A percentile compares a stretch with the other conserved stretches of the same genome.
These are phyloP conservation scores for Zapornia atra DNA, from an alignment of 2,113 vertebrate species.

Conservation along the genomic window DNA sequence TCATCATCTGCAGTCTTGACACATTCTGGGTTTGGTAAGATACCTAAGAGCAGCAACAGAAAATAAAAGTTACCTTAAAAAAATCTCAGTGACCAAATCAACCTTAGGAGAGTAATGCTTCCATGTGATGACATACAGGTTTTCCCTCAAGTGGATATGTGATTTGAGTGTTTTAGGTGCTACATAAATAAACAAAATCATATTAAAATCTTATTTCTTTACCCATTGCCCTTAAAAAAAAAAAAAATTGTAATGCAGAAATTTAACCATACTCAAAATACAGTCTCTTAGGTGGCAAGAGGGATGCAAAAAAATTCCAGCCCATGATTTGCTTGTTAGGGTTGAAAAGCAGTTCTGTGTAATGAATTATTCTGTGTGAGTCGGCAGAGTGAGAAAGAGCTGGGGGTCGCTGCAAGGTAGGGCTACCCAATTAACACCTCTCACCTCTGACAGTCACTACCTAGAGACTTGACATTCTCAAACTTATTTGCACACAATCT, in stretches of 20 bases:
- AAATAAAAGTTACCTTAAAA: background rate
- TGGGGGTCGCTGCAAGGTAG: background rate
- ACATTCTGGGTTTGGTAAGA: background rate
- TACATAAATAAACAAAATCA: background rate
- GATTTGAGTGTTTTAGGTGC: background rate
- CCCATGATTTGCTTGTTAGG: background rate
- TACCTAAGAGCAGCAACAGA: background rate
- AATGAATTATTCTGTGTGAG: background rate
- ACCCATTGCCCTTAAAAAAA: background rate
- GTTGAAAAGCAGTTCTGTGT: background rate
- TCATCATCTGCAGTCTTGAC: background rate
- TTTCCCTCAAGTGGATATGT: background rate
- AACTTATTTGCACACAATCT: background rate
- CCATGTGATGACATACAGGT: background rate
- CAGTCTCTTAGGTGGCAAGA: background rate
- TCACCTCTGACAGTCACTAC: background rate
- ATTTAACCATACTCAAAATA: background rate
- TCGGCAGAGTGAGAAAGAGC: background rate
- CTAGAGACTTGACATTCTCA: background rate
- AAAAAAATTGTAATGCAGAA: background rate
- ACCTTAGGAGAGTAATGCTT: background rate
- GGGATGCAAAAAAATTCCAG: background rate
- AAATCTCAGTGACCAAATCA: background rate
- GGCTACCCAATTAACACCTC: slow-evolving; percentile 9
- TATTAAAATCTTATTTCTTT: background rate